A percentile compares a stretch with the other conserved stretches of the same genome.
Evolutionary conservation across 2,113 vertebrate species (phyloP).

Genomic region (Picathartes gymnocephalus): DNA sequence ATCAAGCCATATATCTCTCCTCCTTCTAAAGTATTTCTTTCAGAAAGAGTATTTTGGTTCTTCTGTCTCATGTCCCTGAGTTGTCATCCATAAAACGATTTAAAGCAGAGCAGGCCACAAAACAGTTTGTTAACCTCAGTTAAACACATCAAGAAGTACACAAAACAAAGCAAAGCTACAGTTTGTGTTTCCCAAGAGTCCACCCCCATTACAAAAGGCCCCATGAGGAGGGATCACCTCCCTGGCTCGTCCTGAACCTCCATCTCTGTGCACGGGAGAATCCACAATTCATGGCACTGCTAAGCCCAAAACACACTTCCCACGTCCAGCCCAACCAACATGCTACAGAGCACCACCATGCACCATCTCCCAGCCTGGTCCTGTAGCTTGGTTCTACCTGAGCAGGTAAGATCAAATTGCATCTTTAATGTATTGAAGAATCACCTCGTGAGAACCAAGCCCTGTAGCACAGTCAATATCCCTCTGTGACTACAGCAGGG

Average conservation of each 20-base stretch:
- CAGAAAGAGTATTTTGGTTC: not conserved
- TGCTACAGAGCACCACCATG: accelerated
- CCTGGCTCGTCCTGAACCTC: not conserved
- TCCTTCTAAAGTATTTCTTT: not conserved
- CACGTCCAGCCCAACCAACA: accelerated
- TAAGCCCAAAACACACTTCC: not conserved
- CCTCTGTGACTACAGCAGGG: not conserved
- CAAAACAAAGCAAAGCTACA: not conserved
- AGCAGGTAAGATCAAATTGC: not conserved
- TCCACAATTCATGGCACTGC: not conserved
- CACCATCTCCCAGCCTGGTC: not conserved
- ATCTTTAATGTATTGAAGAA: not conserved
- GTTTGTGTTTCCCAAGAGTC: not conserved
- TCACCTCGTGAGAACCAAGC: not conserved
- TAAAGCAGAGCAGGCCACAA: not conserved
- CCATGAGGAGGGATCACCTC: not conserved
- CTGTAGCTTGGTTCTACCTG: not conserved
- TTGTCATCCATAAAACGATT: not conserved
- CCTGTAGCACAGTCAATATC: not conserved
- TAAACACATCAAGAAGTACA: not conserved
- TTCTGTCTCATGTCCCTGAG: not conserved
- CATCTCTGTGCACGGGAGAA: not conserved
- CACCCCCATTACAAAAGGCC: not conserved
- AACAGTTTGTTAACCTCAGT: not conserved
- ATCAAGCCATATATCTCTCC: not conserved